A percentile compares a stretch with the other conserved stretches of the same genome.
phyloP scores from a whole-genome alignment of 2,888 invertebrate genomes.

The Acronicta psi region DNA sequence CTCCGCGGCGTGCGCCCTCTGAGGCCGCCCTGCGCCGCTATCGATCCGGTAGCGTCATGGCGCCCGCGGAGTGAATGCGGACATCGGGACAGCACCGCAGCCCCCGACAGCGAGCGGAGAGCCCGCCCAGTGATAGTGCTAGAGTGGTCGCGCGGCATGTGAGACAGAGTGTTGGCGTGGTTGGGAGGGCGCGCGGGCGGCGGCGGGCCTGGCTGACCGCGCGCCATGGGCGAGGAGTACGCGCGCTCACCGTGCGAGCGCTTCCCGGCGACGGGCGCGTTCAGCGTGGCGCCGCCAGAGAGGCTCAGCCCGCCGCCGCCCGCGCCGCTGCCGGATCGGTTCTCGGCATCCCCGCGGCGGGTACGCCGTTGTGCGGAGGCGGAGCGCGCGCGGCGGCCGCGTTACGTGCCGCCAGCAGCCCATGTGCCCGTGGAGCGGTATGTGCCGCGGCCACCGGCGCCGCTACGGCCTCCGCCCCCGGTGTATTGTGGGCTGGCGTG shows the following conservation, averaged over 20 bases:
- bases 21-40: slow-evolving; percentile 85
- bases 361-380: slow-evolving; percentile 91
- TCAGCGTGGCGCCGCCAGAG: slow-evolving; percentile 91
- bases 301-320: slow-evolving; percentile 90
- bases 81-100: slow-evolving; percentile 82
- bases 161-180: slow-evolving; percentile 78
- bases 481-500: slow-evolving; percentile 88
- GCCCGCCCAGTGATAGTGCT: slow-evolving; percentile 79
- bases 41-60: slow-evolving; percentile 85
- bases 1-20: slow-evolving; percentile 78
- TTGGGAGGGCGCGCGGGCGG: slow-evolving; percentile 84
- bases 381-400: slow-evolving; percentile 90
- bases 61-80: slow-evolving; percentile 87
- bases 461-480: slow-evolving; percentile 83
- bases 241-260: slow-evolving; percentile 88
- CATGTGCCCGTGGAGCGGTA: slow-evolving; percentile 93
- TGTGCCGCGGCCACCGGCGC: slow-evolving; percentile 90
- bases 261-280: slow-evolving; percentile 88
- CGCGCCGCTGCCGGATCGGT: slow-evolving; percentile 89
- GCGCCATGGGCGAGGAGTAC: slow-evolving; percentile 88
- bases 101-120: slow-evolving; percentile 75
- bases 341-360: slow-evolving; percentile 89
- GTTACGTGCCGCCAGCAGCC: slow-evolving; percentile 91
- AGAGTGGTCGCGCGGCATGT: slow-evolving; percentile 83
- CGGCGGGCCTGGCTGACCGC: slow-evolving; percentile 86